Evolutionary conservation across 1,140 invertebrate genomes (phyloP), one percentile per base, ranked within the genome.

Genomic region (Pollicipes pollicipes): DNA sequence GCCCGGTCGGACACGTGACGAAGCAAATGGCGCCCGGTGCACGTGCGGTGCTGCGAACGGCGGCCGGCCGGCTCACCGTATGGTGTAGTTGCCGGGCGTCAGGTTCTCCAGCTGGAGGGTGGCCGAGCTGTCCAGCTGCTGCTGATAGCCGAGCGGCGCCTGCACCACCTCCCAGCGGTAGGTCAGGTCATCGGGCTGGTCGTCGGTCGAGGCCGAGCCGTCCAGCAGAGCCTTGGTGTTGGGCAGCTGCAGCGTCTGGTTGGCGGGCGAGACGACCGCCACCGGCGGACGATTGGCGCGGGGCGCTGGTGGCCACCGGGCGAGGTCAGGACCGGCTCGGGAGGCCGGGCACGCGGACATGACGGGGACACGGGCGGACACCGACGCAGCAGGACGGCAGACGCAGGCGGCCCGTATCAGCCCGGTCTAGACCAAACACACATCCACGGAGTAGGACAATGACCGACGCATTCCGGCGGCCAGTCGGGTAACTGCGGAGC

Each of bases 151-250:
- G 75, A 94, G 85, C 0, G 91, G 89, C 6, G 90, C 92, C 72
- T 88, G 87, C 29, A 92, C 88, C 26, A 94, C 81, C 79, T 97
- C 92, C 95, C 95, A 97, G 76, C 91, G 88, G 84, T 91, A 95
- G 16, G 84, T 86, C 74, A 88, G 21, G 30, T 73, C 70, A 0
- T 77, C 86, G 74, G 95, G 86, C 76, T 90, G 89, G 76, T 93
- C 91, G 77, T 93, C 91, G 78, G 82, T 85, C 73, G 86, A 88
- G 1, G 82, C 83, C 30, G 88, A 88, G 2, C 91, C 94, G 80
- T 97, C 94, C 21, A 97, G 83, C 28, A 96, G 89, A 10, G 91
- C 91, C 66, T 88, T 89, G 4, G 87, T 88, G 74, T 93, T 97
- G 16, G 93, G 93, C 73, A 93, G 81, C 74, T 93, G 91, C 6